Percentiles rank a stretch among this genome's conserved stretches.
These are phyloP conservation scores for Harpalus rubripes DNA, from an alignment of 2,888 invertebrate genomes.

Conservation along the genomic window DNA sequence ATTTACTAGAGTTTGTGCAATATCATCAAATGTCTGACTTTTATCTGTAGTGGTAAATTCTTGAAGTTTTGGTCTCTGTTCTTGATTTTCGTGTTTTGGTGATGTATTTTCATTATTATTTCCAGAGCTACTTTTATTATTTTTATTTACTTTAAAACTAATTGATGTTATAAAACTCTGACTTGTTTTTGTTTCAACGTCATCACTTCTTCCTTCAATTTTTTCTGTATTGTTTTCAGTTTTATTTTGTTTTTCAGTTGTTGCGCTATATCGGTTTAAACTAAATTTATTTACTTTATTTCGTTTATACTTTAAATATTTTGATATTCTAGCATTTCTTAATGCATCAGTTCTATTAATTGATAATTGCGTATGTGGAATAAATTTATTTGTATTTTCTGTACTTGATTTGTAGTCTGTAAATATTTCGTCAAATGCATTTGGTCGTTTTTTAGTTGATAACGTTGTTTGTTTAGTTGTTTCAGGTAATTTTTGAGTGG, in stretches of 20 bases:
- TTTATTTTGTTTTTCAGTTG: slow-evolving; percentile 67
- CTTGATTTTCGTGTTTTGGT: slow-evolving; percentile 60
- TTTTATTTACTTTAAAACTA: slow-evolving; percentile 78
- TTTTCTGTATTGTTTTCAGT: slow-evolving; percentile 67
- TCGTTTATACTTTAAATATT: slow-evolving; percentile 67
- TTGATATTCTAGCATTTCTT: slow-evolving; percentile 60
- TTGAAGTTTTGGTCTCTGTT: slow-evolving; percentile 4
- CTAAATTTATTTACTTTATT: slow-evolving; percentile 59
- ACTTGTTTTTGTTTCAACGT: slow-evolving; percentile 74
- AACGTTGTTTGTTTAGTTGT: slow-evolving; percentile 67
- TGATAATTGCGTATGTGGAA: slow-evolving; percentile 47
- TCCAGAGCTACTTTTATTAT: slow-evolving; percentile 25
- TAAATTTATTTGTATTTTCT: slow-evolving; percentile 39
- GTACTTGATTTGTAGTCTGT: slow-evolving; percentile 48
- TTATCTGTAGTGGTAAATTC: slow-evolving; percentile 59
- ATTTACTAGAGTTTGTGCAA: slow-evolving; percentile 75
- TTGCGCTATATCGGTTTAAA: slow-evolving; percentile 32
- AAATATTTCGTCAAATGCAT: slow-evolving; percentile 59
- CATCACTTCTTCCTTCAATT: slow-evolving; percentile 64
- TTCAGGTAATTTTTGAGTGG: slow-evolving; percentile 27
- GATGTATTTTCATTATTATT: neutral
- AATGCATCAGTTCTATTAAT: slow-evolving; percentile 51
- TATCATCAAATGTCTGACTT: slow-evolving; percentile 72
- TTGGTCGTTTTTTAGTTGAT: slow-evolving; percentile 41
- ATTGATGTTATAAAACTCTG: slow-evolving; percentile 80